Evolutionary conservation across 1,140 invertebrate genomes (phyloP).

Genomic region (Heliconius himera): DNA sequence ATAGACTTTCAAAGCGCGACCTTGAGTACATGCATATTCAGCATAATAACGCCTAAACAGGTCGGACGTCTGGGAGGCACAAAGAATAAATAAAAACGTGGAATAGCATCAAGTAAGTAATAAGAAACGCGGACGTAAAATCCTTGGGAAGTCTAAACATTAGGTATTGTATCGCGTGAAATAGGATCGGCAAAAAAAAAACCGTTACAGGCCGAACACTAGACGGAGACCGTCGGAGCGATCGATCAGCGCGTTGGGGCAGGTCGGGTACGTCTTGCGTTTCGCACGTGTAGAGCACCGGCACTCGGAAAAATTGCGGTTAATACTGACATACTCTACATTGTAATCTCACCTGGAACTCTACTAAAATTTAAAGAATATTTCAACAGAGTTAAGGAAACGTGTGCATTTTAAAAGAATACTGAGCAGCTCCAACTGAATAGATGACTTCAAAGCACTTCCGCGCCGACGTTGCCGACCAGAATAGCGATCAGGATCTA

Average conservation of each 20-base stretch:
- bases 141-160: conserved; percentile 36
- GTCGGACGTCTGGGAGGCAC: conserved; percentile 28
- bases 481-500: conserved; percentile 46
- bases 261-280: conserved; percentile 59
- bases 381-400: not conserved
- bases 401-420: conserved; percentile 34
- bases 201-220: conserved; percentile 48
- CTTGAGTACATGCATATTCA: conserved; percentile 35
- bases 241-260: conserved; percentile 68
- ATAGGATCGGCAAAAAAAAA: conserved; percentile 33
- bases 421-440: conserved; percentile 29
- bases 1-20: conserved; percentile 25
- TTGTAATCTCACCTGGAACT: not conserved
- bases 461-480: conserved; percentile 36
- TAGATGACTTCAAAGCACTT: conserved; percentile 42
- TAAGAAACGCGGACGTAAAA: conserved; percentile 27
- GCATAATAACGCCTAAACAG: conserved; percentile 26
- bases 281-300: conserved; percentile 48
- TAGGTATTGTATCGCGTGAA: conserved; percentile 25
- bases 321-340: not conserved
- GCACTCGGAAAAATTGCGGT: conserved; percentile 31
- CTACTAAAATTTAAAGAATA: too few species aligned
- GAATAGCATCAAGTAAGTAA: conserved; percentile 18
- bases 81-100: conserved; percentile 26
- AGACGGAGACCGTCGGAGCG: conserved; percentile 55